A percentile compares a stretch with the other conserved stretches of the same genome.
Conservation (phyloP, 2,888 invertebrate genomes). For the Spicauda simplicius region DNA sequence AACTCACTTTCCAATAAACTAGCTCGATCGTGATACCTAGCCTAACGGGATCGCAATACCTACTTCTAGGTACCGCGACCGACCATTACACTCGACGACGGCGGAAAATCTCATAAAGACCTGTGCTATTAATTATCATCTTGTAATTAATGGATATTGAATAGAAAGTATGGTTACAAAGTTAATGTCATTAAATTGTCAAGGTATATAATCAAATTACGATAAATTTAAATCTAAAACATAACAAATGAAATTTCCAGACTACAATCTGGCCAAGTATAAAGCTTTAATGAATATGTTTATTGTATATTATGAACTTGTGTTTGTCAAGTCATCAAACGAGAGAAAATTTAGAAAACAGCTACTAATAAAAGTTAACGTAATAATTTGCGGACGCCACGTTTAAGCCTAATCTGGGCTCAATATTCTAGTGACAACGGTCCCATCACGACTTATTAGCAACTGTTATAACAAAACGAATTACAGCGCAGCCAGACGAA, state of each 20-base stretch:
- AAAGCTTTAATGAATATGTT: too few species aligned
- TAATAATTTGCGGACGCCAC: conserved; percentile 49
- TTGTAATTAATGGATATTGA: conserved; percentile 12
- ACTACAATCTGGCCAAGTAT: too few species aligned
- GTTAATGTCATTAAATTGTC: too few species aligned
- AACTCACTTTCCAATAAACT: conserved; percentile 80
- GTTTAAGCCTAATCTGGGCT: conserved; percentile 45
- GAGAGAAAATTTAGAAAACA: too few species aligned
- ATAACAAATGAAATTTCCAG: too few species aligned
- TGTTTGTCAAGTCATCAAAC: too few species aligned
- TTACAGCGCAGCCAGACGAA: conserved; percentile 44
- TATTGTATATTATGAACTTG: too few species aligned
- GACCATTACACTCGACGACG: conserved; percentile 60
- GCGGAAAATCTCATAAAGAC: conserved; percentile 30
- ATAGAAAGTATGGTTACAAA: too few species aligned
- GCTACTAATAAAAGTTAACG: not conserved
- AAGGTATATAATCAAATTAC: too few species aligned
- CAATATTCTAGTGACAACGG: conserved; percentile 57
- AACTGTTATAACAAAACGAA: conserved; percentile 53
- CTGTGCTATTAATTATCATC: conserved; percentile 16
- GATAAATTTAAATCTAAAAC: too few species aligned
- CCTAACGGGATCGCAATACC: conserved; percentile 72
- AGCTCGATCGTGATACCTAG: conserved; percentile 75
- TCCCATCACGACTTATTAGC: conserved; percentile 54
- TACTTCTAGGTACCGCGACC: conserved; percentile 63